Evolutionary conservation across 2,797 vertebrate genomes (phyloP).

Genomic region (Chelmon rostratus): DNA sequence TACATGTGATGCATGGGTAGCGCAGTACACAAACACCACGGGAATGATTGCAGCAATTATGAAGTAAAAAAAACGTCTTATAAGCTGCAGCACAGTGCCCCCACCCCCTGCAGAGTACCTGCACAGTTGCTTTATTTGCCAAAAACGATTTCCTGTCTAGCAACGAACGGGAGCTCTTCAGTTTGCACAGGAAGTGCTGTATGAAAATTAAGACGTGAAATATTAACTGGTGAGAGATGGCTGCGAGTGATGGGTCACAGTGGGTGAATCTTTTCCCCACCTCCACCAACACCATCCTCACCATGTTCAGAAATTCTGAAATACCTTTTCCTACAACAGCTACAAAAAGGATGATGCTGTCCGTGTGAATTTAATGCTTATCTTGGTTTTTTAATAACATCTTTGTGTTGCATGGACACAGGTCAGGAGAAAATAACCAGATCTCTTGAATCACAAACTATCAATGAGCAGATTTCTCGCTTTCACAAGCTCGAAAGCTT

Average conservation of each 20-base stretch:
- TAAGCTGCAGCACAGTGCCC: constrained; percentile 3
- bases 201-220: constrained; percentile 17
- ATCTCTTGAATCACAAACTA: background rate
- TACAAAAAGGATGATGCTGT: background rate
- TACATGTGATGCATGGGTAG: background rate
- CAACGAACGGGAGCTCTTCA: constrained; percentile 3
- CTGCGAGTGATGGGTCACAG: background rate
- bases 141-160: background rate
- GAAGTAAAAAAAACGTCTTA: constrained; percentile 23
- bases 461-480: background rate
- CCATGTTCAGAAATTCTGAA: background rate
- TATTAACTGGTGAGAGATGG: background rate
- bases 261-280: background rate
- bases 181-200: background rate
- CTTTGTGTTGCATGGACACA: background rate
- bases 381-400: background rate
- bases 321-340: background rate
- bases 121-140: constrained; percentile 6
- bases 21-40: constrained; percentile 2
- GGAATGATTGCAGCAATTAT: constrained; percentile 13
- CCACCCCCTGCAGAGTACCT: constrained; percentile 1
- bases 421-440: background rate
- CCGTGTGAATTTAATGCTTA: background rate
- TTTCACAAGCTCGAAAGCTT: constrained; percentile 14
- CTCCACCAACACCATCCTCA: background rate